Evolutionary conservation across 2,113 vertebrate species (phyloP).

Genomic region (Aldabrachelys gigantea): DNA sequence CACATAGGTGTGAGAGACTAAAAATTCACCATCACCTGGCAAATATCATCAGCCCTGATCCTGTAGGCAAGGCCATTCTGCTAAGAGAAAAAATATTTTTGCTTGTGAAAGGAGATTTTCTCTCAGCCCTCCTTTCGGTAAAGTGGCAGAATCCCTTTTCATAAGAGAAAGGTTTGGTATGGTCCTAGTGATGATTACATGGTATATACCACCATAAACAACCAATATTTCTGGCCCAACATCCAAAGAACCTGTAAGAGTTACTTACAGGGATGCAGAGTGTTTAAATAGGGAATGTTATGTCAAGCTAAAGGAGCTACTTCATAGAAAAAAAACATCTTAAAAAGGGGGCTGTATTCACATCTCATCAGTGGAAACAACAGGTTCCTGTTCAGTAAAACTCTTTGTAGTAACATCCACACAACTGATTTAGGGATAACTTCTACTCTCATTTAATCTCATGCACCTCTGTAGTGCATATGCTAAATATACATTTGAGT

Average conservation of each 20-base stretch:
- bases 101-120: background rate
- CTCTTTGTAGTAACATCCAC: background rate
- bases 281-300: background rate
- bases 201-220: background rate
- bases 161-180: background rate
- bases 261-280: rapidly evolving
- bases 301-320: background rate
- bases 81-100: background rate
- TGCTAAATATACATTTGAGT: background rate
- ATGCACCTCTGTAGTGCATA: background rate
- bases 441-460: background rate
- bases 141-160: background rate
- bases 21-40: background rate
- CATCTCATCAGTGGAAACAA: background rate
- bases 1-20: background rate
- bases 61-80: background rate
- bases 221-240: background rate
- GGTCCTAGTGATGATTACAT: background rate
- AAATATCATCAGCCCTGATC: background rate
- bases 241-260: background rate
- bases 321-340: background rate
- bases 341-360: background rate
- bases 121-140: background rate
- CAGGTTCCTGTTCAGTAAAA: background rate
- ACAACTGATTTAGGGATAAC: background rate